Base-by-base conservation (phyloP, 1,140 invertebrate species). In the Dolichoris vasculosae region DNA sequence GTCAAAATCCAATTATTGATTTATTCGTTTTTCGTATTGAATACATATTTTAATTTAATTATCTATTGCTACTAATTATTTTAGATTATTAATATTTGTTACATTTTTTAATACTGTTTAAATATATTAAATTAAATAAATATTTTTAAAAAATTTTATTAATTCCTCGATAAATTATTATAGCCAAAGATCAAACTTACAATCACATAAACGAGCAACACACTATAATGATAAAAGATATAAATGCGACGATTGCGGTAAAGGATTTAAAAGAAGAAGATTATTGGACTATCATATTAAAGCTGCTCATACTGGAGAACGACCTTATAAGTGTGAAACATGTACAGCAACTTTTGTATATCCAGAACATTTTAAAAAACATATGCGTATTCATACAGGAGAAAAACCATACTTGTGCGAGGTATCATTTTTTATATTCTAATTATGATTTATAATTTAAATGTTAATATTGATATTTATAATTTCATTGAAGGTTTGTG, bases 361-460 rank as follows among this genome's bases (percentile, higher is more conserved):
- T 92, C 96, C 96, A 0, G 96, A 97, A 89, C 97, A 97, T 89
- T 96, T 96, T 89, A 97, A 97, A 90, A 97, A 97, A 86, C 97
- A 98, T 88, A 92, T 95, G 87, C 93, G 95, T 0, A 97, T 97
- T 89, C 97, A 98, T 89, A 97, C 95, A 13, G 96, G 96, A 0
- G 95, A 96, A 86, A 97, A 97, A 88, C 96, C 97, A 0, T 98
- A 95, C 88, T 89, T 94, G 3, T 98, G 97, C 87, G 96, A 97
- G 93, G 95, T 96, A 89, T 86, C 77, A 51, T 84, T 85, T 87
- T 85, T 82, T 13, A 59, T 75, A 43, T n/a, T n/a, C n/a, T n/a
- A n/a, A 77, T 67, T 35, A 63, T 23, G 35, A 40, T 73, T 40
- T 48, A 59, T 9, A 26, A 13, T 26, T 26, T 59, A 26, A 13